Conservation (phyloP, 2,113 vertebrate species). For the Ameiurus melas region DNA sequence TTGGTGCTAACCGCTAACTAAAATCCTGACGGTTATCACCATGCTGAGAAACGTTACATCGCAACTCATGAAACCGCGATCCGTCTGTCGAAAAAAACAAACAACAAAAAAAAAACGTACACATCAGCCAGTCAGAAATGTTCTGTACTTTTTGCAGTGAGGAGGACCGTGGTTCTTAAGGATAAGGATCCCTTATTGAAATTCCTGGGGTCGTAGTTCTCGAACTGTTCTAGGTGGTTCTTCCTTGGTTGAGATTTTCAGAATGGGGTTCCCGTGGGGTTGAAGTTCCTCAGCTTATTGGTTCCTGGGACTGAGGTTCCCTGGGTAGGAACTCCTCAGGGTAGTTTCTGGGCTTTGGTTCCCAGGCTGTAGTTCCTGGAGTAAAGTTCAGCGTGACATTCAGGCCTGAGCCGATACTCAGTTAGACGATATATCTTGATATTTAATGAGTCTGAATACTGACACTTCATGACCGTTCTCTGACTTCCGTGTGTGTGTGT, state of each 20-base stretch:
- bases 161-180: neutral
- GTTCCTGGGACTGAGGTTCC: neutral
- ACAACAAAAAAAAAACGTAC: too few relatives aligned
- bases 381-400: neutral
- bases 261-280: too few relatives aligned
- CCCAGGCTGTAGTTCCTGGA: neutral
- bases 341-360: neutral
- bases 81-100: too few relatives aligned
- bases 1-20: neutral
- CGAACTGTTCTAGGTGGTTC: neutral
- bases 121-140: too few relatives aligned
- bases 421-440: neutral
- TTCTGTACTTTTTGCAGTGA: neutral
- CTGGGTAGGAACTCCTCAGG: neutral
- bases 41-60: too few relatives aligned
- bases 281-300: too few relatives aligned
- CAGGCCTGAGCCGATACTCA: neutral
- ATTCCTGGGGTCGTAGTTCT: neutral
- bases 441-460: neutral
- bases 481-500: neutral
- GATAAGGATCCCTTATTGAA: neutral
- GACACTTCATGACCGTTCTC: neutral
- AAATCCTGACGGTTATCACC: neutral
- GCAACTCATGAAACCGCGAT: too few relatives aligned
- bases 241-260: neutral